A percentile compares a stretch with the other conserved stretches of the same genome.
phyloP scores from a whole-genome alignment of 2,888 invertebrate species.

The Nymphalis urticae region DNA sequence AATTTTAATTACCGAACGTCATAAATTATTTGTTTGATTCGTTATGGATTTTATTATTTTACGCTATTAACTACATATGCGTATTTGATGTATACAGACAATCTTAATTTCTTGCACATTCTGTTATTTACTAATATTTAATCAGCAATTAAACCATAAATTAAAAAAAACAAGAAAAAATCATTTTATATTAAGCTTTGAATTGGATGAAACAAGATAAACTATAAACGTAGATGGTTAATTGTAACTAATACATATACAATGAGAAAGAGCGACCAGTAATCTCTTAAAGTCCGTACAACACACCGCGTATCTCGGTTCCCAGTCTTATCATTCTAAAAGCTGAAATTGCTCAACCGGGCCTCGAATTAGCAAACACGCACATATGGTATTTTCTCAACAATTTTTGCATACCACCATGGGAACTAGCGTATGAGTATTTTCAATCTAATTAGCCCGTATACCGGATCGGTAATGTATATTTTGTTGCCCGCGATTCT shows the following conservation, averaged over 20 bases:
- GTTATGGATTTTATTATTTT: no score
- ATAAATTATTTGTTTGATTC: no score
- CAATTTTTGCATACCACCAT: slow-evolving; percentile 79
- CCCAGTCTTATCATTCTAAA: slow-evolving; percentile 59
- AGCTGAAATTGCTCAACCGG: slow-evolving; percentile 64
- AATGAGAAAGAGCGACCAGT: neutral
- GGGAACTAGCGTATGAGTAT: slow-evolving; percentile 61
- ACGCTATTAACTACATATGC: no score
- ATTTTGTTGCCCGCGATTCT: slow-evolving; percentile 43
- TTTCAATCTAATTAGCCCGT: slow-evolving; percentile 61
- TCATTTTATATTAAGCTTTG: no score
- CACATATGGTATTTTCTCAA: slow-evolving; percentile 72
- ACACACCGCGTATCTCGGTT: slow-evolving; percentile 37
- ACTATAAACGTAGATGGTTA: no score
- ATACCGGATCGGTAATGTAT: slow-evolving; percentile 57
- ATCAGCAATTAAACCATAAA: no score
- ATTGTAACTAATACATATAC: neutral
- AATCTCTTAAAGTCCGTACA: neutral
- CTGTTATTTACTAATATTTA: no score
- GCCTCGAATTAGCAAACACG: slow-evolving; percentile 67
- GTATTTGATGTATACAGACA: no score
- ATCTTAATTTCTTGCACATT: no score
- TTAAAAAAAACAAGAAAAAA: no score
- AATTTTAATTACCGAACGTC: no score
- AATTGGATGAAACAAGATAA: no score